phyloP scores from a whole-genome alignment of 2,888 invertebrate genomes.

The Spodoptera exigua region DNA sequence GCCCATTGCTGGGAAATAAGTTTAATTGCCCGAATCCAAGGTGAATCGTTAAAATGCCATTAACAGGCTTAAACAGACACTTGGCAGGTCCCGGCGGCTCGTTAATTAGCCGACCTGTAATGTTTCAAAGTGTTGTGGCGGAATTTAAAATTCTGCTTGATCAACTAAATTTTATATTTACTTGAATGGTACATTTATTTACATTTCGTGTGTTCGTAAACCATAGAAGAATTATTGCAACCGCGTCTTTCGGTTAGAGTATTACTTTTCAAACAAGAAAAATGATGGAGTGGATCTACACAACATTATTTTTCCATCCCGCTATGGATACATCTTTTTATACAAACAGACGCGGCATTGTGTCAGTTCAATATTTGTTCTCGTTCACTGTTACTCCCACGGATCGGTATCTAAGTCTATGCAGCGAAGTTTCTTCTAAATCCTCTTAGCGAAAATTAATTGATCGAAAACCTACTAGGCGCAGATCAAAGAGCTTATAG shows the following conservation, averaged over 20 bases:
- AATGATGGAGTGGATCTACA: neutral
- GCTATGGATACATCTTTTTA: conserved; percentile 7
- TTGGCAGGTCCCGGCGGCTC: conserved; percentile 32
- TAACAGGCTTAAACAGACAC: conserved; percentile 58
- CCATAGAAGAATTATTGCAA: too few species aligned
- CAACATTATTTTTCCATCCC: conserved; percentile 26
- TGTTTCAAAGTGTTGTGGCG: conserved; percentile 31
- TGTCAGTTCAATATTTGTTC: conserved; percentile 10
- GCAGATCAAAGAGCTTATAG: conserved; percentile 58
- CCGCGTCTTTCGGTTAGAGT: too few species aligned
- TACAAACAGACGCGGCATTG: conserved; percentile 5
- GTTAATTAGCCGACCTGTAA: conserved; percentile 50
- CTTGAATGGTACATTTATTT: neutral
- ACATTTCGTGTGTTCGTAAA: too few species aligned
- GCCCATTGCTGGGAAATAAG: conserved; percentile 38
- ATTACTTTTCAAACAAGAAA: neutral
- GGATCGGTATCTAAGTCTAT: conserved; percentile 15
- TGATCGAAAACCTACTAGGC: conserved; percentile 51
- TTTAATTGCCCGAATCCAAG: conserved; percentile 53
- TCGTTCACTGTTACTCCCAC: neutral
- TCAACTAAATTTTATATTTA: conserved; percentile 3
- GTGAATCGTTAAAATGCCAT: conserved; percentile 64
- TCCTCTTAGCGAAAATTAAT: conserved; percentile 54
- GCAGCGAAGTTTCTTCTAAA: conserved; percentile 36
- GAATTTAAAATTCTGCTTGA: conserved; percentile 5